Base-by-base conservation (phyloP, 2,797 vertebrate species). In the Acipenser ruthenus region DNA sequence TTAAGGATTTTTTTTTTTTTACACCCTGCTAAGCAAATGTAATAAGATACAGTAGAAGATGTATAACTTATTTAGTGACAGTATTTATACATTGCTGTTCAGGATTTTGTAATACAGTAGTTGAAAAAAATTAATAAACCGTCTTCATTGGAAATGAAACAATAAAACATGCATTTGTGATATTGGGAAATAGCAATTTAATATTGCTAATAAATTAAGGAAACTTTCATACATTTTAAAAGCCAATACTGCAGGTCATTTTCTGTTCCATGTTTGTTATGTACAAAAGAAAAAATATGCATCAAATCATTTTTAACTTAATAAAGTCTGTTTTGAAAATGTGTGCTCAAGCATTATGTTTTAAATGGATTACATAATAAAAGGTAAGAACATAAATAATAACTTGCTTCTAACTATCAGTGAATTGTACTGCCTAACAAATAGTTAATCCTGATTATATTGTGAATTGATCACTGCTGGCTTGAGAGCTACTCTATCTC, bases 221-320 rank as follows among this genome's bases (percentile, higher is more conserved):
- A 77, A 73, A 72, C 67, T 65, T 69, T 79, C 51, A 78, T 85
- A 83, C 77, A 74, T 50, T 75, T 77, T 48, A 37, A 37, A 37
- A 37, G 23, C 23, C 23, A 37, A 37, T 37, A 37, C 23, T 3
- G 23, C 23, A 37, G 23, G 23, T 37, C 23, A 37, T 37, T 37
- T 3, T 37, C 23, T 37, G 23, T 37, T 37, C 4, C 23, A 37
- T 18, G 15, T 18, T 18, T 37, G 23, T 37, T 37, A 37, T 3
- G 23, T 37, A 37, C 23, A 37, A 37, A 37, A 37, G 23, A 37
- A 37, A 37, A 81, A 77, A 76, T 68, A 75, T 78, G 77, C 61
- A 81, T 76, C 67, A 77, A 53, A 78, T 74, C 78, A 80, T 87
- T 90, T 90, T 87, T 88, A 85, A 88, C 85, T 85, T 87, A 89